phyloP scores from a whole-genome alignment of 2,113 vertebrate species.

The Gallinago undulata region DNA sequence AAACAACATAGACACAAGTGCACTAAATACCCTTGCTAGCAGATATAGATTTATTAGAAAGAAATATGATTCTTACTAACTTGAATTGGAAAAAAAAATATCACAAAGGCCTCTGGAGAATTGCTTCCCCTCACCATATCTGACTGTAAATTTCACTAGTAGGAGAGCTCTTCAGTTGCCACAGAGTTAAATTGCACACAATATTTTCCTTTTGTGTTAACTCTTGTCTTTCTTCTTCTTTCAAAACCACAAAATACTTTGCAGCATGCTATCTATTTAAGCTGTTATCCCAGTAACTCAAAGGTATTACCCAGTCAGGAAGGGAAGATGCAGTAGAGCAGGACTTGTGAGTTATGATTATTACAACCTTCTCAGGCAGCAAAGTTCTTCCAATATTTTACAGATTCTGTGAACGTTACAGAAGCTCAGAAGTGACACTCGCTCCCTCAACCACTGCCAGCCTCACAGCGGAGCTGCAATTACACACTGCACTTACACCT shows the following conservation, averaged over 20 bases:
- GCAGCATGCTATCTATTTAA: neutral
- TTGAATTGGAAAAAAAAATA: neutral
- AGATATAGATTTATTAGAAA: neutral
- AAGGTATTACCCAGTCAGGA: neutral
- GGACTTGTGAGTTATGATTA: fast-evolving
- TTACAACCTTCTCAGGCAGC: neutral
- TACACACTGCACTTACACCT: neutral
- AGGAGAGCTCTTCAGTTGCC: neutral
- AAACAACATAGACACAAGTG: neutral
- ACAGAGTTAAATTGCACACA: neutral
- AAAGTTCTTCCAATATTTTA: neutral
- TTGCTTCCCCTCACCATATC: neutral
- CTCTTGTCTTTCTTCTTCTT: neutral
- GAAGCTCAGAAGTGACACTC: neutral
- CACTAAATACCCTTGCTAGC: fast-evolving
- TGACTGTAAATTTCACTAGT: neutral
- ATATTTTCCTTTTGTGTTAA: neutral
- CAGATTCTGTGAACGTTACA: neutral
- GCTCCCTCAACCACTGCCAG: neutral
- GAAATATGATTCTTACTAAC: neutral
- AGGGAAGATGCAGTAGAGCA: neutral
- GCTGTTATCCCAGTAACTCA: neutral
- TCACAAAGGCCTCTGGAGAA: neutral
- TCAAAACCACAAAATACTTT: neutral
- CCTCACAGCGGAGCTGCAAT: neutral